These are phyloP conservation scores for Aromia moschata DNA, from an alignment of 2,888 invertebrate genomes.

Conservation along the genomic window DNA sequence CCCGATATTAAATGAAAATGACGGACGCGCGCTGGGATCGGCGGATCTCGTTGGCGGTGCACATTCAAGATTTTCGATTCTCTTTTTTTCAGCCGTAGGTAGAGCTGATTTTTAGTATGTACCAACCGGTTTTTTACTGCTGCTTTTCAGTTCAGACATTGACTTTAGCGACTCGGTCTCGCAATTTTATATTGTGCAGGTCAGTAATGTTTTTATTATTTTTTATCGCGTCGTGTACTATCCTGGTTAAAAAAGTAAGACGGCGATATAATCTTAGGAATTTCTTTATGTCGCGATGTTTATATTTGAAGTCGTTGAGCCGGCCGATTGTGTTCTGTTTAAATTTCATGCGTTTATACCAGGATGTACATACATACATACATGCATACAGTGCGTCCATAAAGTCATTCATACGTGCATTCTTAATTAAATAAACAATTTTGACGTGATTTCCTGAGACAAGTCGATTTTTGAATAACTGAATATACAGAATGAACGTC, in stretches of 20 bases:
- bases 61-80: slow-evolving; percentile 49
- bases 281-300: slow-evolving; percentile 41
- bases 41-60: slow-evolving; percentile 44
- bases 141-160: slow-evolving; percentile 55
- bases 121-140: slow-evolving; percentile 59
- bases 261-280: slow-evolving; percentile 37
- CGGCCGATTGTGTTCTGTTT: slow-evolving; percentile 37
- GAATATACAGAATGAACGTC: too few relatives aligned
- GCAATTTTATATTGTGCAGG: slow-evolving; percentile 62
- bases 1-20: slow-evolving; percentile 39
- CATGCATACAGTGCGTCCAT: too few relatives aligned
- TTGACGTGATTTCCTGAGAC: too few relatives aligned
- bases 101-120: slow-evolving; percentile 52
- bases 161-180: slow-evolving; percentile 47
- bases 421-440: too few relatives aligned
- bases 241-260: slow-evolving; percentile 53
- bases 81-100: slow-evolving; percentile 53
- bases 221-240: slow-evolving; percentile 58
- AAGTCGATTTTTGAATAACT: too few relatives aligned
- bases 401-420: too few relatives aligned
- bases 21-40: slow-evolving; percentile 38
- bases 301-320: slow-evolving; percentile 44
- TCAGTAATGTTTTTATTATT: slow-evolving; percentile 62
- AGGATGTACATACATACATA: too few relatives aligned
- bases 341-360: slow-evolving; percentile 37